Base-by-base conservation (phyloP, 2,113 vertebrate genomes). In the Brienomyrus longianalis region DNA sequence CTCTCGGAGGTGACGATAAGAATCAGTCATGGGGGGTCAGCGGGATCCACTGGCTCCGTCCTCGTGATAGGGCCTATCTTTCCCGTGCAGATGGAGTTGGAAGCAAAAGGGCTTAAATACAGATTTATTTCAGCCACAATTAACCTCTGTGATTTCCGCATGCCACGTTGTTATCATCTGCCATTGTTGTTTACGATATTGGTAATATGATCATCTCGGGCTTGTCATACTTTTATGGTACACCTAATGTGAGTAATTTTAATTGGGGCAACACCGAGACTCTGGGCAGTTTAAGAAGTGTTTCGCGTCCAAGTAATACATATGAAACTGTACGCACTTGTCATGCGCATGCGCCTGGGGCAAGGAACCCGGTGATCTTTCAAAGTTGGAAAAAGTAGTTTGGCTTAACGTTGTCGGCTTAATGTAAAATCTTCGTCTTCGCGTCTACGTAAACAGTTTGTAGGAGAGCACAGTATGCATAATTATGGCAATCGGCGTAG, bases 61-160 rank as follows among this genome's bases (percentile, higher is more conserved):
- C 91, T 94, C 94, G 91, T 94, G 94, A 95, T 95, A 96, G 95
- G 94, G 92, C 95, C 94, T 96, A 95, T 96, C 96, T 97, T 94
- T 92, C 92, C 90, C 88, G 90, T 93, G 90, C 96, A 96, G 96
- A 93, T 90, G 92, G 94, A 93, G 93, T 95, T 95, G 95, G 93
- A 92, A 90, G 93, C 89, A 90, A 92, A 94, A 92, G 93, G 94
- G 93, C 95, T 96, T 96, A 94, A 95, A 97, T 89, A 90, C 92
- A 94, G 95, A 95, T 97, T 96, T 95, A 94, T 95, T 96, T 95
- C 94, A 94, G 95, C 93, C 93, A 95, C 95, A 95, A 94, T 94
- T 93, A 92, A 89, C 94, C 92, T 91, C 89, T 94, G 93, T 92
- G 89, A 94, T 95, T 94, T 94, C 66, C 89, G 39, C 47, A 66